Percentiles rank a stretch among this genome's conserved stretches.
These are phyloP conservation scores for Pseudomyrmex concolor DNA, from an alignment of 1,140 invertebrate genomes.

Conservation along the genomic window DNA sequence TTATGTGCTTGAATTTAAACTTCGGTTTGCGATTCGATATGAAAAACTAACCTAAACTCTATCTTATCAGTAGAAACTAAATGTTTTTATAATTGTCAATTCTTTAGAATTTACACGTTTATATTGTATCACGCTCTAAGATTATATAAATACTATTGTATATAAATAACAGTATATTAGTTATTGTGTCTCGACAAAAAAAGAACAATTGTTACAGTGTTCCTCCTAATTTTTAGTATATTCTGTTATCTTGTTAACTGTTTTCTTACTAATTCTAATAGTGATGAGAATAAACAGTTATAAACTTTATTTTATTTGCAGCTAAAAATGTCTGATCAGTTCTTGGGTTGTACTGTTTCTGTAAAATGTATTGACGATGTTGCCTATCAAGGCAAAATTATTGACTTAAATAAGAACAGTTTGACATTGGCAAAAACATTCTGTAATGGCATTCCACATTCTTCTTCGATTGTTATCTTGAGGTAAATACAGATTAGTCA, in stretches of 20 bases:
- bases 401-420: constrained; percentile 88
- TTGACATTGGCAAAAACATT: constrained; percentile 92
- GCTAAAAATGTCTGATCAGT: constrained; percentile 87
- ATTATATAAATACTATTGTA: too few relatives aligned
- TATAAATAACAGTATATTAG: too few relatives aligned
- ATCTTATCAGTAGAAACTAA: too few relatives aligned
- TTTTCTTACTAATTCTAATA: background rate
- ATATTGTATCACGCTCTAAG: too few relatives aligned
- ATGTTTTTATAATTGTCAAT: too few relatives aligned
- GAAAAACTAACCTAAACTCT: too few relatives aligned
- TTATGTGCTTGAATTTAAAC: too few relatives aligned
- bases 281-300: background rate
- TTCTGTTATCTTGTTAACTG: background rate
- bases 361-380: constrained; percentile 89
- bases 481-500: constrained; percentile 78
- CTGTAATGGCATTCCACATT: constrained; percentile 91
- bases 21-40: too few relatives aligned
- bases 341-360: constrained; percentile 91
- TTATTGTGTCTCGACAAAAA: too few relatives aligned
- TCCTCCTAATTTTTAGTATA: background rate
- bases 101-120: too few relatives aligned
- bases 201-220: too few relatives aligned
- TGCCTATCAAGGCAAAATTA: constrained; percentile 92
- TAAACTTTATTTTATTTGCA: constrained; percentile 11
- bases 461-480: constrained; percentile 86